phyloP scores from a whole-genome alignment of 1,140 invertebrate genomes.

The Wiebesia pumilae region DNA sequence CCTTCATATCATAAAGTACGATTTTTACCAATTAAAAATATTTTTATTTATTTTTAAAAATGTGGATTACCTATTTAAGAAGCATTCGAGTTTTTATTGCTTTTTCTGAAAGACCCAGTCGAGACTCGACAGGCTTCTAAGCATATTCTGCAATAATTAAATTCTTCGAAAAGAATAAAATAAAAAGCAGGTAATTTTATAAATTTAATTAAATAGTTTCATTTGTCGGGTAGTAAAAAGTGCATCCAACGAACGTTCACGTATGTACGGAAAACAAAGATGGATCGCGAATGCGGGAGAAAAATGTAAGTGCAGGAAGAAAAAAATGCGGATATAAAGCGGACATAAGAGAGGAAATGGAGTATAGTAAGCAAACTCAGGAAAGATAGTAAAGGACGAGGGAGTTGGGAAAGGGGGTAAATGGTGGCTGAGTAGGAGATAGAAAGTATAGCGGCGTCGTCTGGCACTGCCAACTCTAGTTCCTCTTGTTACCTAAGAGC shows the following conservation, averaged over 20 bases:
- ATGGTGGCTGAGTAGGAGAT: not conserved
- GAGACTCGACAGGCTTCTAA: not conserved
- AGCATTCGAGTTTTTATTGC: not conserved
- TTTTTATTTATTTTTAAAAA: not conserved
- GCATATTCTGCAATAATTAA: not conserved
- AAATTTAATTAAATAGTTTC: not conserved
- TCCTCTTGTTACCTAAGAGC: not conserved
- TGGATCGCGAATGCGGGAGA: not conserved
- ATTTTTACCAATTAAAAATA: no score
- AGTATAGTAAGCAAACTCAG: not conserved
- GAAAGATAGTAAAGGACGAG: constrained; percentile 23
- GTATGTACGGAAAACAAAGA: no score
- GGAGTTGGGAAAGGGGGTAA: not conserved
- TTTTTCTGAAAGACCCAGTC: no score
- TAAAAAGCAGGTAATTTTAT: not conserved
- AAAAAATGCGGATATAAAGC: constrained; percentile 3
- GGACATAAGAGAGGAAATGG: constrained; percentile 3
- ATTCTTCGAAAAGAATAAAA: not conserved
- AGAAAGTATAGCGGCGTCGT: not conserved
- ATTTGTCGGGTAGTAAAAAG: not conserved
- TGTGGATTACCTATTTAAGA: not conserved
- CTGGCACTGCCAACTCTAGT: not conserved
- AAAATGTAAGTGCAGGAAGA: not conserved
- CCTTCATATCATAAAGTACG: no score
- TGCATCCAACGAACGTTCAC: no score